Conservation (phyloP, 1,140 invertebrate genomes). For the Anoplolepis gracilipes region DNA sequence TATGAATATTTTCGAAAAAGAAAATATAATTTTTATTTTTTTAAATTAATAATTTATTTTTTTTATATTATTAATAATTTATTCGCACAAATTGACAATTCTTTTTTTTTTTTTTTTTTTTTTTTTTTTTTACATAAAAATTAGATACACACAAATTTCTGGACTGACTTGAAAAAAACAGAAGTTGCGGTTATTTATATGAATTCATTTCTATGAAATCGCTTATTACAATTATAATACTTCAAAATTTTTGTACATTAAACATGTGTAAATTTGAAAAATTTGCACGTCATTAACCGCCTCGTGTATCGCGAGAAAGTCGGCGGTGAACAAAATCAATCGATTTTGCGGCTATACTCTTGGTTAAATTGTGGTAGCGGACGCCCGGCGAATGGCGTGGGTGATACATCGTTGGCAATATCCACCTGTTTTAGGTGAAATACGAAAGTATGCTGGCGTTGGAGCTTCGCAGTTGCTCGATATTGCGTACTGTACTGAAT, state of each 20-base stretch:
- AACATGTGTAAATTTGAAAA: neutral
- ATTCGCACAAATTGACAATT: too few species aligned
- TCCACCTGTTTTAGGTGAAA: slow-evolving; percentile 70
- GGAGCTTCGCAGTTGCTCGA: slow-evolving; percentile 54
- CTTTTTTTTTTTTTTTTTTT: too few species aligned
- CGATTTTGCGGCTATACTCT: slow-evolving; percentile 32
- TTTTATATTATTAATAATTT: too few species aligned
- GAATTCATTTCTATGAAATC: neutral
- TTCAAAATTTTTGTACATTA: neutral
- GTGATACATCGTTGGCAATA: slow-evolving; percentile 69
- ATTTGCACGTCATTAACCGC: neutral
- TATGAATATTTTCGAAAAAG: too few species aligned
- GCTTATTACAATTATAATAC: neutral
- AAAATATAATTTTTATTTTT: too few species aligned
- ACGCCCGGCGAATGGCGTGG: neutral
- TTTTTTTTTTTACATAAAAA: too few species aligned
- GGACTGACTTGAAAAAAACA: neutral
- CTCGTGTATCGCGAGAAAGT: too few species aligned
- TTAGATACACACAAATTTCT: neutral
- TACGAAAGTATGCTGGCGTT: slow-evolving; percentile 63
- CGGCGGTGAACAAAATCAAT: slow-evolving; percentile 25
- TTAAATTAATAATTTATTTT: too few species aligned
- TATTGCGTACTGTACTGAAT: slow-evolving; percentile 64
- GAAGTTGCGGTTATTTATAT: neutral
- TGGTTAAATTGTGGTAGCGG: neutral